Evolutionary conservation across 1,140 invertebrate genomes (phyloP).

Genomic region (Drosophila guanche): DNA sequence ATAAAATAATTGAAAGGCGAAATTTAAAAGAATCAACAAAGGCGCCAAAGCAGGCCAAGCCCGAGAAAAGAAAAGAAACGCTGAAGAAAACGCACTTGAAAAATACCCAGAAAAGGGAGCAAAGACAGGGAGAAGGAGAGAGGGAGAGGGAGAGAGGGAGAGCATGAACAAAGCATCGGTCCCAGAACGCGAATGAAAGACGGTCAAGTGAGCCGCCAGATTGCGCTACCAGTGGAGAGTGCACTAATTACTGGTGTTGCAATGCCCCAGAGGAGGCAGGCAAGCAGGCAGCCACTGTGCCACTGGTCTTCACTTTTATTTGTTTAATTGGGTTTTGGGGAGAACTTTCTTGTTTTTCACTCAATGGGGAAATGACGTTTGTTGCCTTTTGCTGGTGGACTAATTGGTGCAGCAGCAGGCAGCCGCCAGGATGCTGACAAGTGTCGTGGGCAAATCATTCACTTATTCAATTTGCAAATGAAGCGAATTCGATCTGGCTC

Average conservation of each 20-base stretch:
- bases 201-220: conserved; percentile 61
- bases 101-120: conserved; percentile 35
- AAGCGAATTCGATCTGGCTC: conserved; percentile 42
- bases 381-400: conserved; percentile 63
- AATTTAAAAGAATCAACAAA: conserved; percentile 82
- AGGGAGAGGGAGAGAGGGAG: conserved; percentile 7
- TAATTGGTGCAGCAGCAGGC: conserved; percentile 52
- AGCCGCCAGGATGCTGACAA: neutral
- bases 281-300: neutral
- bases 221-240: conserved; percentile 39
- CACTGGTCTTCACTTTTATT: conserved; percentile 28
- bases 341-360: conserved; percentile 30
- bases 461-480: conserved; percentile 55
- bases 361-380: conserved; percentile 25
- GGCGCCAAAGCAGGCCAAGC: conserved; percentile 40
- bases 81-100: conserved; percentile 47
- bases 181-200: conserved; percentile 49
- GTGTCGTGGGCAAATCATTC: conserved; percentile 42
- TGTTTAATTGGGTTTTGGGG: conserved; percentile 36
- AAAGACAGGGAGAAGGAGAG: neutral
- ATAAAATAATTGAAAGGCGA: conserved; percentile 82
- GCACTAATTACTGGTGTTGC: conserved; percentile 64
- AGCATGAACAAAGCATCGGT: neutral
- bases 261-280: neutral
- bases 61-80: neutral